Base-by-base conservation (phyloP, 2,113 vertebrate genomes). In the Bujurquina vittata region DNA sequence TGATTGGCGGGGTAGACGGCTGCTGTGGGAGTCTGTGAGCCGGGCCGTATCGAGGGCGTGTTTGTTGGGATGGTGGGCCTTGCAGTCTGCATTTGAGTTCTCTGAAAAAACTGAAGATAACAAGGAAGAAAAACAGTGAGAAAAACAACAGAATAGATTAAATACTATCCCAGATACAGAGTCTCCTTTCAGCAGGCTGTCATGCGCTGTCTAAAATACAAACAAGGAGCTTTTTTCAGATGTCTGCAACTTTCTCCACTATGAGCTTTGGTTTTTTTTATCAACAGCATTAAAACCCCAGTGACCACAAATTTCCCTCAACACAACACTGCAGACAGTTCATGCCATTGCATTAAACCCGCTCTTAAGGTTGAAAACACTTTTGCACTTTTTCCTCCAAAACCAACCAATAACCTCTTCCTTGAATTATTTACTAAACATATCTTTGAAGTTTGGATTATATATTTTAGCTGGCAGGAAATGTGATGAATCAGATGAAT, bases 1-100 rank as follows among this genome's bases (percentile, higher is more conserved):
- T 98, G 97, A 93, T 97, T 98, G 75, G 97, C 93, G 67, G 97
- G 97, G 88, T 99, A 99, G 57, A 99, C 97, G 0, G 98, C 96
- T 0, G 98, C 96, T 0, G 95, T 83, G 2, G 97, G 97, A 3
- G 95, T 96, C 87, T 99, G 98, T 0, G 97, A 96, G 62, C 97
- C 97, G 0, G 98, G 96, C 80, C 98, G 97, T 90, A 99, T 94
- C 87, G 97, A 97, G 83, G 97, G 96, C 54, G 91, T 96, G 95
- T 97, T 99, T 79, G 97, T 97, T 73, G 97, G 97, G 93, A 99
- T 95, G 87, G 96, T 93, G 12, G 98, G 96, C 93, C 98, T 92
- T 0, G 97, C 95, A 80, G 97, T 96, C 94, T 99, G 98, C 91
- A 99, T 97, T 91, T 97, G 98, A 90, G 98, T 95, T 95, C 98